Evolutionary conservation across 2,888 invertebrate species (phyloP).

Genomic region (Ferdinandea cuprea): DNA sequence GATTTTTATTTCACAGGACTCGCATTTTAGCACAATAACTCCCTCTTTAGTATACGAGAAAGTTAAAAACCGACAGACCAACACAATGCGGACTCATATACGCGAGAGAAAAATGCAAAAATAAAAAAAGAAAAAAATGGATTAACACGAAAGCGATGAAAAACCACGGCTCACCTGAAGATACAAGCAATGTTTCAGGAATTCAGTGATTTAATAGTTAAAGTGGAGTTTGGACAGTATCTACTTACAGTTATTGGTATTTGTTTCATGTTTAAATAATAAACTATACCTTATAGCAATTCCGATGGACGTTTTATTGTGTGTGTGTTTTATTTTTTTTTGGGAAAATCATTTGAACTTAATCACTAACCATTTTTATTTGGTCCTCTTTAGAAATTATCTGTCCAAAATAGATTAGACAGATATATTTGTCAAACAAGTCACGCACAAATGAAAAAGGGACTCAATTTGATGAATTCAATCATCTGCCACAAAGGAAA

Average conservation of each 20-base stretch:
- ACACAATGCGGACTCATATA: constrained; percentile 55
- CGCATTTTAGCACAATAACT: no score
- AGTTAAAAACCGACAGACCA: constrained; percentile 21
- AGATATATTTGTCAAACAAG: constrained; percentile 18
- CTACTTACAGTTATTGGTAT: neutral
- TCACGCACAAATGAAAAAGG: constrained; percentile 41
- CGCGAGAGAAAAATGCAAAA: constrained; percentile 23
- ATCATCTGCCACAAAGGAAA: constrained; percentile 20
- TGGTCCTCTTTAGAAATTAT: no score
- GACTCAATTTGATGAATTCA: constrained; percentile 34
- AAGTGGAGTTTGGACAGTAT: neutral
- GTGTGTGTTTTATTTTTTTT: no score
- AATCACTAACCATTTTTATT: no score
- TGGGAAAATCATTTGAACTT: no score
- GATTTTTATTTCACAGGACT: no score
- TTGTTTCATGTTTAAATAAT: neutral
- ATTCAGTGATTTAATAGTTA: constrained; percentile 57
- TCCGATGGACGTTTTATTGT: no score
- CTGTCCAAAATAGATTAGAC: neutral
- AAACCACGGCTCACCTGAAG: constrained; percentile 43
- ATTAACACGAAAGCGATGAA: constrained; percentile 44
- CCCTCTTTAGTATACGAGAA: no score
- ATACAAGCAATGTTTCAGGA: constrained; percentile 31
- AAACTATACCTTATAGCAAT: neutral
- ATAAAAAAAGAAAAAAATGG: constrained; percentile 46